These are phyloP conservation scores for Microcebus jonahi DNA, from an alignment of 2,113 vertebrate genomes.

Conservation along the genomic window DNA sequence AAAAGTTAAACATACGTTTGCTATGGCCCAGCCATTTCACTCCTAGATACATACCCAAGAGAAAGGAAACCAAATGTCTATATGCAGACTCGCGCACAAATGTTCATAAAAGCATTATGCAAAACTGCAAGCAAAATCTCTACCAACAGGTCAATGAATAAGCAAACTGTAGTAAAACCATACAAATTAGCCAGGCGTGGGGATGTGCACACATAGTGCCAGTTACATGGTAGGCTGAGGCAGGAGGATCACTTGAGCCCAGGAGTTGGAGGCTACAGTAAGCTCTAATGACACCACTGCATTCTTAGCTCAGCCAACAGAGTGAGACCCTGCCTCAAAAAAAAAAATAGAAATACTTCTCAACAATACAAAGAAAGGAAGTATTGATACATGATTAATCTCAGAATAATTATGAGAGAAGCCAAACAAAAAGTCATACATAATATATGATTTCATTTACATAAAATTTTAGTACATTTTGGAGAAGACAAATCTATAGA, in stretches of 20 bases:
- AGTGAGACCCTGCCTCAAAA: no score
- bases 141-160: conserved; percentile 8
- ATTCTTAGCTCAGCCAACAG: no score
- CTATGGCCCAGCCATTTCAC: neutral
- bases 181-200: no score
- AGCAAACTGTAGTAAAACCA: neutral
- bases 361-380: neutral
- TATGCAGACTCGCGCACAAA: neutral
- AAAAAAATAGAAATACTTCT: neutral
- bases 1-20: neutral
- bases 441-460: neutral
- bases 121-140: neutral
- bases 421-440: neutral
- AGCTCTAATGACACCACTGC: no score
- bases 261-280: no score
- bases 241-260: no score
- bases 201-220: no score
- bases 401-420: neutral
- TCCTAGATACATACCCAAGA: neutral
- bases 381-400: neutral
- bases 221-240: no score
- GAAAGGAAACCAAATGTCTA: neutral
- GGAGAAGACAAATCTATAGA: no score
- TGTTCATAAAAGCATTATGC: neutral
- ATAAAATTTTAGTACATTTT: neutral